phyloP scores from a whole-genome alignment of 2,797 vertebrate genomes.

The Clarias pachynema region DNA sequence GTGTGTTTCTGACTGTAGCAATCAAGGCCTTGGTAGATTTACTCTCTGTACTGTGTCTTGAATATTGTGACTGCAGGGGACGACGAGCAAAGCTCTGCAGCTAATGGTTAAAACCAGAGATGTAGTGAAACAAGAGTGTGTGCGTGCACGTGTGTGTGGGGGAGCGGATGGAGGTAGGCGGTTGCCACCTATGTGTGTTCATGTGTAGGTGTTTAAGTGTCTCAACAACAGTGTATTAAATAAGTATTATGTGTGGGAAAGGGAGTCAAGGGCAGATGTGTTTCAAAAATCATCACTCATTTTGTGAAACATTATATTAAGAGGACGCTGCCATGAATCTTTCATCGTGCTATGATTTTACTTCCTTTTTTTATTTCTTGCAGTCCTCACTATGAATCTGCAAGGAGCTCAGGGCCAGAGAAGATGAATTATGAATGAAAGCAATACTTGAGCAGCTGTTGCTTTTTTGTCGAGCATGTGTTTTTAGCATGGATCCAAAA shows the following conservation, averaged over 20 bases:
- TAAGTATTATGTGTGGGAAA: conserved; percentile 17
- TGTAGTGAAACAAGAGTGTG: background rate
- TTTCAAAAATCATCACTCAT: conserved; percentile 6
- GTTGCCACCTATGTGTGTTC: background rate
- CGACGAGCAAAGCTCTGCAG: conserved; percentile 8
- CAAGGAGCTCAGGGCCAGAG: conserved; percentile 40
- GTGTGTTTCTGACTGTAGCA: background rate
- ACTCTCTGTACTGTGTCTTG: background rate
- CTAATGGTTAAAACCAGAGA: conserved; percentile 21
- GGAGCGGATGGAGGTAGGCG: background rate
- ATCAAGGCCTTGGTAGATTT: background rate
- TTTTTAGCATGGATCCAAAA: conserved; percentile 17
- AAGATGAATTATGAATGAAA: conserved; percentile 55
- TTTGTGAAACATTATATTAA: background rate
- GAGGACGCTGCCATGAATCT: conserved; percentile 48
- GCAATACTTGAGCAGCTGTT: conserved; percentile 27
- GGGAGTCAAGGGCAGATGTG: background rate
- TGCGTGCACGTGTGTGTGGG: too few species aligned
- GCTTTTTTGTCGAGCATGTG: conserved; percentile 7
- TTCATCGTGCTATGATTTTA: conserved; percentile 48
- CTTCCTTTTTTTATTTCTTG: conserved; percentile 37
- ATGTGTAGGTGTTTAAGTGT: conserved; percentile 16
- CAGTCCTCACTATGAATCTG: conserved; percentile 36
- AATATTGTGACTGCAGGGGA: background rate
- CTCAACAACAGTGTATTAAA: conserved; percentile 12